Conservation (phyloP, 2,797 vertebrate species). For the Triplophysa yarkandensis region DNA sequence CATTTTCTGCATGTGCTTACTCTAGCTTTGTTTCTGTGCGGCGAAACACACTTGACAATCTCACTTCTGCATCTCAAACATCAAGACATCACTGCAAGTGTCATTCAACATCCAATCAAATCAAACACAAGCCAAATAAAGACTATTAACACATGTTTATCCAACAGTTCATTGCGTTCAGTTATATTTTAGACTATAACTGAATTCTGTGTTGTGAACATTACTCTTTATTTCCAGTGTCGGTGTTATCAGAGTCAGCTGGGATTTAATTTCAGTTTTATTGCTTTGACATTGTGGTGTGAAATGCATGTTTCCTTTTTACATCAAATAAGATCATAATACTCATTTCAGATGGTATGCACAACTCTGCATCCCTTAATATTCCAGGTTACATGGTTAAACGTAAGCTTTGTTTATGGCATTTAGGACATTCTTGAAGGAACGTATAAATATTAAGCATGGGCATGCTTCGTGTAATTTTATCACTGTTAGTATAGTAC, state of each 20-base stretch:
- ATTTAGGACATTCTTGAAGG: not conserved
- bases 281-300: not conserved
- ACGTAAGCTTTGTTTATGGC: not conserved
- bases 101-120: not conserved
- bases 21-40: slow-evolving; percentile 29
- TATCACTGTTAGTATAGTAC: too few species aligned
- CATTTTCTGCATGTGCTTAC: slow-evolving; percentile 19
- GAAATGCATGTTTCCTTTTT: slow-evolving; percentile 9
- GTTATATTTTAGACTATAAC: not conserved
- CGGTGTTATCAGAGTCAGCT: not conserved
- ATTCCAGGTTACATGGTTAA: not conserved
- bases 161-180: not conserved
- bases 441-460: too few species aligned
- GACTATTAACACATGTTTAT: not conserved
- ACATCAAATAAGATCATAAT: not conserved
- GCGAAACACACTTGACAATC: slow-evolving; percentile 41
- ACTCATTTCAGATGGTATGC: slow-evolving; percentile 1
- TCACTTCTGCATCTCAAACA: slow-evolving; percentile 9
- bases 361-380: slow-evolving; percentile 10
- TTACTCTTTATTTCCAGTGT: not conserved
- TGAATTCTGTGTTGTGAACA: not conserved
- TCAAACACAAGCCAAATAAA: not conserved
- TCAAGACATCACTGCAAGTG: not conserved
- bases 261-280: not conserved
- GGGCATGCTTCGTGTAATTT: too few species aligned